Conservation (phyloP, 2,888 invertebrate genomes). For the Erebia palarica region DNA sequence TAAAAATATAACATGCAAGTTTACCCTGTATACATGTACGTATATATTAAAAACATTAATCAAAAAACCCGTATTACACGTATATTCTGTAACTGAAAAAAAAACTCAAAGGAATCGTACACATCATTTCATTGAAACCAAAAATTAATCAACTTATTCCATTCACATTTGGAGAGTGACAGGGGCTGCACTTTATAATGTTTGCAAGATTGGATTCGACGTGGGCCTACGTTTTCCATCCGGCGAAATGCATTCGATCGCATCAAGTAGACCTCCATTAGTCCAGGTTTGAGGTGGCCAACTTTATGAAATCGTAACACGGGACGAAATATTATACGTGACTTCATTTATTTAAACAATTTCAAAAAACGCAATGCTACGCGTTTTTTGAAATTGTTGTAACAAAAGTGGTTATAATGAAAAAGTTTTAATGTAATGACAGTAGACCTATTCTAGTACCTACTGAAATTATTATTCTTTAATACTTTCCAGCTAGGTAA, state of each 20-base stretch:
- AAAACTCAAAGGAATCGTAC: conserved; percentile 4
- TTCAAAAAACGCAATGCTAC: too few species aligned
- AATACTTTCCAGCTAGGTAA: too few species aligned
- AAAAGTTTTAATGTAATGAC: neutral
- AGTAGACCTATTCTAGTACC: neutral
- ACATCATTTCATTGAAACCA: conserved; percentile 8
- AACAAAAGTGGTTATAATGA: neutral
- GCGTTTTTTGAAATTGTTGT: neutral
- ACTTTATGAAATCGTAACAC: neutral
- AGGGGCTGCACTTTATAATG: conserved; percentile 36
- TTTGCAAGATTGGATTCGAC: conserved; percentile 44
- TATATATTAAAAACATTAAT: neutral
- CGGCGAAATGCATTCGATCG: conserved; percentile 66
- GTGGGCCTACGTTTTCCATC: conserved; percentile 51
- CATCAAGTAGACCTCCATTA: conserved; percentile 69
- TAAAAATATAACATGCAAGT: too few species aligned
- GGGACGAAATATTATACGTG: neutral
- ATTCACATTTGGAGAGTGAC: conserved; percentile 25
- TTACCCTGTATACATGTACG: too few species aligned
- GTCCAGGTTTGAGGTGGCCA: conserved; percentile 46
- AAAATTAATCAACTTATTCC: conserved; percentile 26
- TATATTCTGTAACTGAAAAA: neutral
- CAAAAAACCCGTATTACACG: neutral
- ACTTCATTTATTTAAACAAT: conserved; percentile 11
- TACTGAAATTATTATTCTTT: neutral